Percentiles rank a stretch among this genome's conserved stretches.
phyloP scores from a whole-genome alignment of 2,888 invertebrate genomes.

The Carterocephalus palaemon region DNA sequence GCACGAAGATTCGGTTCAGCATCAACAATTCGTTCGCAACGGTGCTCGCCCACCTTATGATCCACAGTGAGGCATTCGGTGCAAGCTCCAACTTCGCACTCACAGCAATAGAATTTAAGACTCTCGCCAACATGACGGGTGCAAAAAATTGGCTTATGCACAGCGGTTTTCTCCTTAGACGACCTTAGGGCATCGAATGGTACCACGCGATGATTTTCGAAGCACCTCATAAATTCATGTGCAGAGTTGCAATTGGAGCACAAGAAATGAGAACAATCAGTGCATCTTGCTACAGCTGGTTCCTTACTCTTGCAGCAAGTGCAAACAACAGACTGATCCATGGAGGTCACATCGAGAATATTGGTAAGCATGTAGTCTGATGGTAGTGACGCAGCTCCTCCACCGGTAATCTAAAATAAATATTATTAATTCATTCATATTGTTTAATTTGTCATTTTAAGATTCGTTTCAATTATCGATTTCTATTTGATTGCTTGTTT shows the following conservation, averaged over 20 bases:
- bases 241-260: conserved; percentile 97
- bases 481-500: no score
- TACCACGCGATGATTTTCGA: conserved; percentile 95
- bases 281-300: conserved; percentile 94
- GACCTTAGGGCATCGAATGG: conserved; percentile 91
- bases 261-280: conserved; percentile 95
- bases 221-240: conserved; percentile 97
- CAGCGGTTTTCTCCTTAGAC: conserved; percentile 87
- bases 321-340: conserved; percentile 87
- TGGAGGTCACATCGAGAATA: conserved; percentile 88
- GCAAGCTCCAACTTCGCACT: conserved; percentile 92
- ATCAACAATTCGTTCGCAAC: conserved; percentile 88
- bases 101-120: conserved; percentile 92
- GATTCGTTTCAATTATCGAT: no score
- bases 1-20: conserved; percentile 88
- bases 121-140: conserved; percentile 88
- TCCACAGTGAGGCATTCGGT: conserved; percentile 90
- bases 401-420: conserved; percentile 80
- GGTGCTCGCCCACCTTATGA: conserved; percentile 90
- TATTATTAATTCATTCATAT: no score
- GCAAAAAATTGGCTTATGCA: conserved; percentile 94
- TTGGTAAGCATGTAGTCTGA: conserved; percentile 93
- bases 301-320: conserved; percentile 98
- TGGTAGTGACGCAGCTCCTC: conserved; percentile 88
- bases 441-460: no score